Base-by-base conservation (phyloP, 2,797 vertebrate genomes). In the Acanthopagrus latus region DNA sequence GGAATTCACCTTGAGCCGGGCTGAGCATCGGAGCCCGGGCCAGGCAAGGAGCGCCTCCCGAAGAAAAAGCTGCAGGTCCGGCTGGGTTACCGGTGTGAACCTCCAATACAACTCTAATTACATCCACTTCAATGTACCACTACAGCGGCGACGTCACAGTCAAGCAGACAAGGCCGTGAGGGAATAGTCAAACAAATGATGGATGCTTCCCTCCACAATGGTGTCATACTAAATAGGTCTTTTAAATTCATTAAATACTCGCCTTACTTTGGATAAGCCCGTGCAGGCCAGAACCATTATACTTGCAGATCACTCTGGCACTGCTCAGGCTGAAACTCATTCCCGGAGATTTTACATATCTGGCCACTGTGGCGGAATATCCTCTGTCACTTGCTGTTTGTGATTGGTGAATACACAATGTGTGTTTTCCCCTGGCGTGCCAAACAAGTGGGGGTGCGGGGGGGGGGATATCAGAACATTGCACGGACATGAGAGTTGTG, bases 221-320 rank as follows among this genome's bases (percentile, higher is more conserved):
- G 66, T 69, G 57, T 79, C 68, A 85, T 58, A 79, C 78, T 87
- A 87, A 91, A 89, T 72, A 80, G 81, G 74, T 84, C 41, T 81
- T 90, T 91, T 80, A 90, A 88, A 92, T 89, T 88, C 81, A 91
- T 88, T 88, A 84, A 89, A 85, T 73, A 82, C 73, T 85, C 83
- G 52, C 69, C 76, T 81, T 83, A 78, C 84, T 86, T 82, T 74
- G 71, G 82, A 91, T 89, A 82, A 91, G 76, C 74, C 68, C 25
- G 50, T 50, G 62, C 87, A 52, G 73, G 48, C 80, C 74, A 52
- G 52, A 73, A 62, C 64, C 67, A 92, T 93, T 92, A 90, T 70
- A 92, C 88, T 93, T 93, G 88, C 91, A 91, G 86, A 94, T 92
- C 25, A 80, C 65, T 86, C 76, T 86, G 81, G 79, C 83, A 85